Conservation (phyloP, 2,113 vertebrate species). For the Regulus satrapa region DNA sequence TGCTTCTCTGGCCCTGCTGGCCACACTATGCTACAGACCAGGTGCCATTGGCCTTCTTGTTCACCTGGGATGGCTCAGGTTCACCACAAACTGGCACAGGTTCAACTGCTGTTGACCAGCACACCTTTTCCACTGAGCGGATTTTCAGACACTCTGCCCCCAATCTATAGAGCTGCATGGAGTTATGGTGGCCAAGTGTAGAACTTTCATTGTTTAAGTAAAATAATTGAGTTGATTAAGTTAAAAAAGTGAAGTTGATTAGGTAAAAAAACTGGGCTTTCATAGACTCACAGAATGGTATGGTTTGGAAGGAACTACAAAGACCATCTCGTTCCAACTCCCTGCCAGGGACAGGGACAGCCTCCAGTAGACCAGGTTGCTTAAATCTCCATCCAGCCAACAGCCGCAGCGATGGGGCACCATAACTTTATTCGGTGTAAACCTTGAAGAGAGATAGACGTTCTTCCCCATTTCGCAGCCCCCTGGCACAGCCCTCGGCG, state of each 20-base stretch:
- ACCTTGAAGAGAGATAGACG: no score
- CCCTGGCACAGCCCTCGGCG: no score
- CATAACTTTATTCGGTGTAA: not conserved
- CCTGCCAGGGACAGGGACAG: not conserved
- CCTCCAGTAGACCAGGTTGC: not conserved
- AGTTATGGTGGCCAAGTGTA: no score
- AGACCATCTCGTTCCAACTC: rapidly evolving
- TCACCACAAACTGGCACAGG: not conserved
- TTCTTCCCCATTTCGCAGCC: no score
- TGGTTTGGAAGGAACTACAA: not conserved
- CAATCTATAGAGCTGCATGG: rapidly evolving
- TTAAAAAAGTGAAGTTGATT: not conserved
- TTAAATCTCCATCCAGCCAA: not conserved
- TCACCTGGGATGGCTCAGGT: not conserved
- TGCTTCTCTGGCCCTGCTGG: not conserved
- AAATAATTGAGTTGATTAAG: not conserved
- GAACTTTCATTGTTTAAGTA: not conserved
- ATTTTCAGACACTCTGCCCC: not conserved
- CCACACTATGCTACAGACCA: not conserved
- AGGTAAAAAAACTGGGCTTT: not conserved
- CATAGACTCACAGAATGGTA: not conserved
- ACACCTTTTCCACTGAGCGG: not conserved
- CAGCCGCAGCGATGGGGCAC: not conserved
- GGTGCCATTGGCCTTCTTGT: not conserved
- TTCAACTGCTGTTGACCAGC: not conserved